Evolutionary conservation across 2,888 invertebrate species (phyloP), one percentile per base, ranked within the genome.

Genomic region (Tuberolachnus salignus): DNA sequence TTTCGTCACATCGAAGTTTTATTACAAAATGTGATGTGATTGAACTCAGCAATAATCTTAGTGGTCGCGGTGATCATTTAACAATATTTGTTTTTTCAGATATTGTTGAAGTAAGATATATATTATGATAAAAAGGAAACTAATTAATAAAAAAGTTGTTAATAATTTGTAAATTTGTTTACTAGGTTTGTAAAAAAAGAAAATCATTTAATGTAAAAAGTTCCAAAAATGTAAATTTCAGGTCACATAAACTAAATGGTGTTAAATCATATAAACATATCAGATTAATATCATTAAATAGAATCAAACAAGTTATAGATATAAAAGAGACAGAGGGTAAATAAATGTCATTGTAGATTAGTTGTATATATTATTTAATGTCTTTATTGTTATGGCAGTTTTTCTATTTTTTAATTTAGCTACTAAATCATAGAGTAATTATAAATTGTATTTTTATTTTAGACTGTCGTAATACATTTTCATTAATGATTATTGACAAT

Each of bases 81-180:
- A 91, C 95, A 82, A 87, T 98, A 82, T 97, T 97, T 86, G 88
- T 98, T 44, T 98, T 98, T 87, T 94, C 95, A 55, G 98, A 98
- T 87, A 93, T 94, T 81, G 89, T 98, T 85, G 97, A 97, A 88
- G 95, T 98, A 84, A 93, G 51, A 70, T 55, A 26, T 71, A 57
- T 19, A 44, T 19, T 75, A 26, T 46, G 19, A 34, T 53, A 46
- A 53, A 53, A 11, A 26, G 51, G 21, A 81, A 49, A 75, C 26
- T 42, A 51, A 46, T 49, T 59, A 70, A 9, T 53, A 14, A 34
- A 34, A 3, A 4, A 6, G 34, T 34, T 6, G 6, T 34, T 59
- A 9, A 9, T 34, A 34, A 19, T 67, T 69, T 81, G 70, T 49
- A 81, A 61, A 72, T 82, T 51, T 61, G 14, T 53, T 64, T 42